phyloP scores from a whole-genome alignment of 2,797 vertebrate genomes.

The Clarias pachynema region DNA sequence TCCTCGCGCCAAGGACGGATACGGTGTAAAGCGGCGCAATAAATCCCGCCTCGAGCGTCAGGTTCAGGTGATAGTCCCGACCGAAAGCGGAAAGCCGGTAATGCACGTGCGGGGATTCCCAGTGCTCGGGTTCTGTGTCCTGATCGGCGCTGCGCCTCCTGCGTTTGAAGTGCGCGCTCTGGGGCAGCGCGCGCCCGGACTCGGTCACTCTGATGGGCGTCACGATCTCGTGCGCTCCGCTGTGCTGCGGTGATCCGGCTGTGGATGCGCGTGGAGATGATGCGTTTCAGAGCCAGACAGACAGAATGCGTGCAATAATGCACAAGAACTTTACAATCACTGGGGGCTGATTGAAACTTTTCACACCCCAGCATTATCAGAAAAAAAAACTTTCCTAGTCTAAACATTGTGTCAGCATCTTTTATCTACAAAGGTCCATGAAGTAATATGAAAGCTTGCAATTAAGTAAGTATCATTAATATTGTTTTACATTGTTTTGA shows the following conservation, averaged over 20 bases:
- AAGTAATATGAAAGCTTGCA: background rate
- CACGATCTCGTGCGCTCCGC: conserved; percentile 88
- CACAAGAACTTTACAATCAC: background rate
- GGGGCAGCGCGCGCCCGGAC: conserved; percentile 87
- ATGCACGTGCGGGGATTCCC: conserved; percentile 83
- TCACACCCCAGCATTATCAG: background rate
- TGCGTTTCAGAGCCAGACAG: background rate
- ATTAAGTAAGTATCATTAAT: background rate
- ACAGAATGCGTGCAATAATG: background rate
- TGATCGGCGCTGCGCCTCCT: conserved; percentile 84
- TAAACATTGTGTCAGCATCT: background rate
- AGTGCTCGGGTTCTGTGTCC: conserved; percentile 72
- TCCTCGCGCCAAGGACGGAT: conserved; percentile 78
- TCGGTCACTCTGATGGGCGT: conserved; percentile 91
- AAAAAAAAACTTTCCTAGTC: background rate
- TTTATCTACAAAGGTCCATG: background rate
- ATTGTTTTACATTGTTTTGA: too few relatives aligned
- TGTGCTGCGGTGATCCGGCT: conserved; percentile 80
- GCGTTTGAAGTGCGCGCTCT: conserved; percentile 90
- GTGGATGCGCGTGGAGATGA: conserved; percentile 39
- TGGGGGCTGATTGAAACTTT: background rate
- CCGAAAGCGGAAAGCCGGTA: conserved; percentile 94
- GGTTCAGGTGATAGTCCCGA: conserved; percentile 90
- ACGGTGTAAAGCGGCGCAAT: conserved; percentile 94
- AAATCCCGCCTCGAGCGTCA: conserved; percentile 92